These are phyloP conservation scores for Phaonia tiefii DNA, from an alignment of 2,888 invertebrate genomes.

Conservation along the genomic window DNA sequence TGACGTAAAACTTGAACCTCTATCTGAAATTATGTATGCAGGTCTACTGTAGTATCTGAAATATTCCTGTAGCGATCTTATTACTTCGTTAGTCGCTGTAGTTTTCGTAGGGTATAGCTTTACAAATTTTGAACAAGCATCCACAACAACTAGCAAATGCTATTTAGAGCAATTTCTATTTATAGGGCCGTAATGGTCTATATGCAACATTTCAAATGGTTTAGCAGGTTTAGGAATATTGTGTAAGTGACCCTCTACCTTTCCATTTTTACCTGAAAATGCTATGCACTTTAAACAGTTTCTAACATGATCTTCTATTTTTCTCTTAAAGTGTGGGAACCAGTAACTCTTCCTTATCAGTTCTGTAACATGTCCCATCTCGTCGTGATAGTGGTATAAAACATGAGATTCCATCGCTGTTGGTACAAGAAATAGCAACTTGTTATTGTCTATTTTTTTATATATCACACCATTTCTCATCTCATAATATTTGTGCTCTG, in stretches of 20 bases:
- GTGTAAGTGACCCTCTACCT: constrained; percentile 36
- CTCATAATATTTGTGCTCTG: constrained; percentile 45
- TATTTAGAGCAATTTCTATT: constrained; percentile 21
- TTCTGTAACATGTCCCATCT: constrained; percentile 54
- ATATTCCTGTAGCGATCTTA: constrained; percentile 66
- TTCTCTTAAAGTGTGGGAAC: constrained; percentile 30
- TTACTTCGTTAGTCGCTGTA: constrained; percentile 50
- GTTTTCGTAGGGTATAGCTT: no score
- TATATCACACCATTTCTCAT: constrained; percentile 35
- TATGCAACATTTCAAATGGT: constrained; percentile 6
- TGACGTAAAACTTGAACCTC: constrained; percentile 67
- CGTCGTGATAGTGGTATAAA: constrained; percentile 59
- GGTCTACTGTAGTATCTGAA: no score
- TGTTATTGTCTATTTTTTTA: neutral
- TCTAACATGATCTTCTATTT: neutral
- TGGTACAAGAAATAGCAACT: constrained; percentile 14
- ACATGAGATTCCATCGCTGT: no score
- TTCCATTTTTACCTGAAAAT: constrained; percentile 23
- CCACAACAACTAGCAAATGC: constrained; percentile 39
- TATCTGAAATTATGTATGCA: constrained; percentile 63
- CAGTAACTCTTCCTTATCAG: constrained; percentile 43
- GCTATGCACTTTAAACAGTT: no score
- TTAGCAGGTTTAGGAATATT: constrained; percentile 25
- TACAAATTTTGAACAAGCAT: constrained; percentile 58
- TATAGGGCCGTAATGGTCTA: no score